Base-by-base conservation (phyloP, 1,140 invertebrate genomes). In the Manduca sexta region DNA sequence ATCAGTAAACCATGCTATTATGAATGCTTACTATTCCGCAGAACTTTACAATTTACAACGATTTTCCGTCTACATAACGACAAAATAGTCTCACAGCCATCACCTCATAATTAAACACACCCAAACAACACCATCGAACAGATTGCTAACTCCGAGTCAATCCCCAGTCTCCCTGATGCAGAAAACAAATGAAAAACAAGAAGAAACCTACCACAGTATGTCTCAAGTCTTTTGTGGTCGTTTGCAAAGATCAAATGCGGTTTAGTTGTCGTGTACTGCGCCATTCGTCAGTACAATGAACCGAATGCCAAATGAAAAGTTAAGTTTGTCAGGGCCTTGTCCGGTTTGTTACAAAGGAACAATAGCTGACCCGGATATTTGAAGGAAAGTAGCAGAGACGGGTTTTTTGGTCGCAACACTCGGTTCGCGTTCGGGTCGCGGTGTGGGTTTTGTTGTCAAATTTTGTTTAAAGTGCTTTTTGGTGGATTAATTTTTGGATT, bases 331-430 rank as follows among this genome's bases (percentile, higher is more conserved):
- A 39, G 15, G 46, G 54, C 45, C 26, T 64, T 69, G 69, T 70
- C 71, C 67, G 63, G 59, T 57, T 60, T 51, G 55, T 64, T 64
- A 76, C 71, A 79, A 79, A 76, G 68, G 72, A 76, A 79, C 71
- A 79, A 79, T 73, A 60, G 53, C 53, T 61, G 69, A 72, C 66
- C 72, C 68, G 70, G 69, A 78, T 78, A 74, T 73, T 61, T 69
- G 55, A 58, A 60, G 60, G 52, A 63, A 73, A 69, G 64, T 60
- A 64, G 52, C 43, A 39, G 56, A 65, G 53, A 45, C 33, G 59
- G 43, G 49, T 60, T 69, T 69, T 63, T 62, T 39, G 49, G 47
- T 16, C 17, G 42, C 21, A 34, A 42, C 38, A 33, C 41, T 49
- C 52, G 42, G 50, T 58, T 54, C 40, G 21, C 34, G 48, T 47